Evolutionary conservation across 2,888 invertebrate species (phyloP).

Genomic region (Lepetodrilus schrolli): DNA sequence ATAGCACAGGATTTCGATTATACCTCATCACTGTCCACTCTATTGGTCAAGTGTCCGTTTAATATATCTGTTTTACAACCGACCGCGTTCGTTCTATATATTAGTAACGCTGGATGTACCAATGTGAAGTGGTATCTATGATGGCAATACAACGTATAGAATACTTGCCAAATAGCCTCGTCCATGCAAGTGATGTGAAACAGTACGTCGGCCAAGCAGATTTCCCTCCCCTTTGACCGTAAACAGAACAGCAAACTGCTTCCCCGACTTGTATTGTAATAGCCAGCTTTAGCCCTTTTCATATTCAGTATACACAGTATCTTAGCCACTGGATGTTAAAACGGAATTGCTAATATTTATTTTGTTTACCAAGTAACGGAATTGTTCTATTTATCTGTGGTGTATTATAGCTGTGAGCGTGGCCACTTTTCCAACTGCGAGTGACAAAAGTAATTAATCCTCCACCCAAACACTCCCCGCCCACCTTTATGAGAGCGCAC

Average conservation of each 20-base stretch:
- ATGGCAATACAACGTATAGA: slow-evolving; percentile 16
- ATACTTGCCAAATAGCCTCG: background rate
- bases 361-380: slow-evolving; percentile 8
- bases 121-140: slow-evolving; percentile 6
- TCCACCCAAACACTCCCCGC: slow-evolving; percentile 7
- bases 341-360: slow-evolving; percentile 22
- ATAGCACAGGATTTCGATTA: too few relatives aligned
- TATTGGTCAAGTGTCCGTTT: background rate
- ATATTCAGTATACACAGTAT: too few relatives aligned
- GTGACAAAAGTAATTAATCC: slow-evolving; percentile 23
- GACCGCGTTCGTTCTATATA: too few relatives aligned
- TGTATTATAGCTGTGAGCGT: too few relatives aligned
- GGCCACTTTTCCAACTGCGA: too few relatives aligned
- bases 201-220: background rate
- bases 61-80: too few relatives aligned
- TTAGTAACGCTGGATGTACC: too few relatives aligned
- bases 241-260: background rate
- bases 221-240: slow-evolving; percentile 2
- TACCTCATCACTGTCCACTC: background rate
- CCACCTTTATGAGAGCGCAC: background rate
- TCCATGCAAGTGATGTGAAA: background rate
- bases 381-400: too few relatives aligned
- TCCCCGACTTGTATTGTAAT: too few relatives aligned
- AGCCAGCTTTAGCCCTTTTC: too few relatives aligned
- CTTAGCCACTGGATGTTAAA: too few relatives aligned